These are phyloP conservation scores for Nicator chloris DNA, from an alignment of 2,113 vertebrate species.

Conservation along the genomic window DNA sequence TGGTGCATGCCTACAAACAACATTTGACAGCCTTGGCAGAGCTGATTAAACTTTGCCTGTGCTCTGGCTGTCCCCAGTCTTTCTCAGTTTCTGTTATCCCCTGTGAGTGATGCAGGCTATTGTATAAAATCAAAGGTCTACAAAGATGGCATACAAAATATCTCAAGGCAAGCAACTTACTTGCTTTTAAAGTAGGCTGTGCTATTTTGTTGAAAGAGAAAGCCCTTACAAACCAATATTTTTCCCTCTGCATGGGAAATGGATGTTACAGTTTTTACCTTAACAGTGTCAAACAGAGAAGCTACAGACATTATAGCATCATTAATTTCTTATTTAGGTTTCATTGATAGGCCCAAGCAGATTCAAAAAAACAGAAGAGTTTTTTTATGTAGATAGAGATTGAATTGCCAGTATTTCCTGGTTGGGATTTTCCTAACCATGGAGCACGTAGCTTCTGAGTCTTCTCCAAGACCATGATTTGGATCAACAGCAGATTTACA, in stretches of 20 bases:
- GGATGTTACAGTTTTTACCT: fast-evolving
- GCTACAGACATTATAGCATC: neutral
- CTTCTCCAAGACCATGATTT: neutral
- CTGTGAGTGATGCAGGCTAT: neutral
- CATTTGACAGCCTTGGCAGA: neutral
- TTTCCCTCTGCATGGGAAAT: neutral
- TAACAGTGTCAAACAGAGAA: neutral
- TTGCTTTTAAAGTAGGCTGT: neutral
- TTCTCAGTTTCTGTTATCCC: neutral
- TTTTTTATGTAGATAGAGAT: neutral
- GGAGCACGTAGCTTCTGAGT: neutral
- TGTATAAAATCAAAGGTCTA: neutral
- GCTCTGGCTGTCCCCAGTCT: neutral
- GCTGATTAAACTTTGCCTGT: neutral
- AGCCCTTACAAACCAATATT: neutral
- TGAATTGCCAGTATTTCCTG: neutral
- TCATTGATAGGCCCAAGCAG: neutral
- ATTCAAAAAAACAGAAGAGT: neutral
- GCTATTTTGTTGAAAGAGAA: neutral
- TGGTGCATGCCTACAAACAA: neutral
- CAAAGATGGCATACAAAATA: neutral
- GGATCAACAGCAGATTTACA: neutral
- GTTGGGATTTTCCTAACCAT: neutral
- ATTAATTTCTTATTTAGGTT: neutral
- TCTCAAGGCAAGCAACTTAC: neutral